phyloP scores from a whole-genome alignment of 2,888 invertebrate genomes.

The Scelioninae gen. 2 region DNA sequence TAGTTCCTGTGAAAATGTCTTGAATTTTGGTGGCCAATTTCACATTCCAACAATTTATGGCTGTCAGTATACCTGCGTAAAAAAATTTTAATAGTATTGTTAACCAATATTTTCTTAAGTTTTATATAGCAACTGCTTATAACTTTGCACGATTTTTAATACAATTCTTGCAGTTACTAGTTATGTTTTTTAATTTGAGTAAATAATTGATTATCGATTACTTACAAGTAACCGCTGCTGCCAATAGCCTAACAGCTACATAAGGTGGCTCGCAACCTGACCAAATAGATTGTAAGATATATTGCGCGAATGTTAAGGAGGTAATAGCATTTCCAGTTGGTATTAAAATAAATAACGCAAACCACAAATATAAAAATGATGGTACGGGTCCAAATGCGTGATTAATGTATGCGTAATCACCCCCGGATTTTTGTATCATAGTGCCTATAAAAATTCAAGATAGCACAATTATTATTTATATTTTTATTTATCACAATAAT shows the following conservation, averaged over 20 bases:
- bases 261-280: constrained; percentile 89
- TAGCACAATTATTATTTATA: too few relatives aligned
- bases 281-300: constrained; percentile 92
- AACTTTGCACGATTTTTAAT: too few relatives aligned
- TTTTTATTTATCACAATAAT: too few relatives aligned
- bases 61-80: constrained; percentile 85
- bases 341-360: constrained; percentile 91
- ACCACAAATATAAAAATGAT: constrained; percentile 96
- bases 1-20: constrained; percentile 94
- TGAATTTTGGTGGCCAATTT: constrained; percentile 97
- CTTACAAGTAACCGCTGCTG: constrained; percentile 91
- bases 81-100: too few relatives aligned
- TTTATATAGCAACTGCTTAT: too few relatives aligned
- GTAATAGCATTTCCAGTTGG: constrained; percentile 96
- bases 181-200: too few relatives aligned
- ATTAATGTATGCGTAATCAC: constrained; percentile 96
- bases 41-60: constrained; percentile 96
- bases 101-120: too few relatives aligned
- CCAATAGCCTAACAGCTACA: constrained; percentile 88
- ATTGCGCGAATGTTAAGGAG: constrained; percentile 94
- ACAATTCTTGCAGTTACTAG: too few relatives aligned
- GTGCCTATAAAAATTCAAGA: constrained; percentile 86
- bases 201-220: too few relatives aligned
- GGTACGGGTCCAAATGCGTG: constrained; percentile 93
- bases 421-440: constrained; percentile 96